Evolutionary conservation across 2,113 vertebrate species (phyloP), one percentile per base, ranked within the genome.

Genomic region (Callionymus lyra): DNA sequence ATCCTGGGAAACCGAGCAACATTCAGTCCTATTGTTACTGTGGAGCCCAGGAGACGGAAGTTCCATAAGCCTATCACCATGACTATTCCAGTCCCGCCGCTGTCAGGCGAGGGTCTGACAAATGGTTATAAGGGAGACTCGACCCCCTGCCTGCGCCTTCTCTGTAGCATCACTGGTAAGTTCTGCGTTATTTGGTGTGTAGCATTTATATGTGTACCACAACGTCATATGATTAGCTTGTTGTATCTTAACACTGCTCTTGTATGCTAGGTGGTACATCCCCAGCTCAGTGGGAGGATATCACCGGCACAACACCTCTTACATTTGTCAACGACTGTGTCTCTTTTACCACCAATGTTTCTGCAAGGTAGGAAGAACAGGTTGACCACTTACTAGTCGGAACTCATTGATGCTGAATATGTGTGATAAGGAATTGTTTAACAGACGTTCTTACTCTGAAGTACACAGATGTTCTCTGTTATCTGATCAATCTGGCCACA

Each of bases 31-130:
- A 97, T 99, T 38, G 95, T 99, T 56, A 99, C 95, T 1, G 95
- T 99, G 82, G 95, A 99, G 74, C 95, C 95, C 16, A 86, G 95
- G 32, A 90, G 95, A 47, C 89, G 95, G 63, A 98, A 99, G 82
- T 99, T 99, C 70, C 95, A 99, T 79, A 98, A 97, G 47, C 95
- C 95, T 2, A 98, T 99, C 81, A 99, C 95, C 12, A 99, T 99
- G 95, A 99, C 91, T 15, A 96, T 99, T 70, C 95, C 94, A 0
- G 86, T 98, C 56, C 95, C 95, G 0, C 91, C 92, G 0, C 88
- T 91, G 0, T 96, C 95, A 0, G 93, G 92, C 62, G 92, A 95
- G 82, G 92, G 93, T 4, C 68, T 83, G 13, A 71, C 61, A 44
- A 87, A 87, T 2, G 92, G 92, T 34, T 94, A 94, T 79, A 92